Evolutionary conservation across 2,888 invertebrate species (phyloP).

Genomic region (Galeopsomyia nigrocyanea): DNA sequence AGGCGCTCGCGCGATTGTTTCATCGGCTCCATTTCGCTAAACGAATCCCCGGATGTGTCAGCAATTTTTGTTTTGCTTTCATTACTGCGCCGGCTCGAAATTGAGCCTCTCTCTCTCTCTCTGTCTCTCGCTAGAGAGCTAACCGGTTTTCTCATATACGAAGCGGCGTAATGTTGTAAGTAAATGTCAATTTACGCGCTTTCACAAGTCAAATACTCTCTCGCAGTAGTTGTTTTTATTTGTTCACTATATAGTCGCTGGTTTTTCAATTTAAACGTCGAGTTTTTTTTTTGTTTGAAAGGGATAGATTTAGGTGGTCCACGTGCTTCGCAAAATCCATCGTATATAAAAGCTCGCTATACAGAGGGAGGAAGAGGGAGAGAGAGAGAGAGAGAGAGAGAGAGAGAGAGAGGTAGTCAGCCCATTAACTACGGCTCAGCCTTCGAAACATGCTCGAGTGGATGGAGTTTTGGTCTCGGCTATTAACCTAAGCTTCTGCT

Average conservation of each 20-base stretch:
- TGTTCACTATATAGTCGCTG: neutral
- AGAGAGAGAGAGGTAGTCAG: no score
- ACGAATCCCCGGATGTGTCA: slow-evolving; percentile 25
- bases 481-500: no score
- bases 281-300: slow-evolving; percentile 13
- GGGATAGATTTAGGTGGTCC: slow-evolving; percentile 14
- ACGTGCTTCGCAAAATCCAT: no score
- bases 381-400: no score
- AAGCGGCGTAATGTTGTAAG: neutral
- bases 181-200: slow-evolving; percentile 21
- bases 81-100: no score
- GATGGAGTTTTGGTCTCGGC: no score
- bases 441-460: no score
- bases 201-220: slow-evolving; percentile 4
- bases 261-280: slow-evolving; percentile 31
- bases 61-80: neutral
- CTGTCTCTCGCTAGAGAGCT: no score
- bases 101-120: no score
- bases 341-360: neutral
- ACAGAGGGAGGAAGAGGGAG: neutral
- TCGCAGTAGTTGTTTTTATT: neutral
- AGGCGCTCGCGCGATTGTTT: slow-evolving; percentile 22
- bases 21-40: slow-evolving; percentile 36
- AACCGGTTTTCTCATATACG: slow-evolving; percentile 16
- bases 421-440: no score